Conservation (phyloP, 1,140 invertebrate species). For the Charaxes varanes region DNA sequence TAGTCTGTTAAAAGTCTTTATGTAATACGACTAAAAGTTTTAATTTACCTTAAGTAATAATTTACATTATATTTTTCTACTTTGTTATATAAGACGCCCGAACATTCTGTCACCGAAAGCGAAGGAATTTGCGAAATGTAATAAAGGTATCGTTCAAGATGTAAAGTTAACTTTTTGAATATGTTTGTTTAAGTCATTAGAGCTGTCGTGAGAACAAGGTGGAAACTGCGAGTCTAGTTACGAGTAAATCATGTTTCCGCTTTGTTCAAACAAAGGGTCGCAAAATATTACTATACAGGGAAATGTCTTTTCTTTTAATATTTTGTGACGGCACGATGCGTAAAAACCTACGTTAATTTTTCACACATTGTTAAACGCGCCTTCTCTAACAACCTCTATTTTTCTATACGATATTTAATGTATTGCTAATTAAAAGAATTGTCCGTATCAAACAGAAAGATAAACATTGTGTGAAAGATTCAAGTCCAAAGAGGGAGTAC, state of each 20-base stretch:
- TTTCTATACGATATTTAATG: background rate
- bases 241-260: slow-evolving; percentile 25
- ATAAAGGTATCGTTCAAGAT: slow-evolving; percentile 4
- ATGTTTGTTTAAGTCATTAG: slow-evolving; percentile 44
- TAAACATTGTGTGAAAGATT: slow-evolving; percentile 45
- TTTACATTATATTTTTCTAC: too few relatives aligned
- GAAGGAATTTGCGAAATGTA: too few relatives aligned
- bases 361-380: slow-evolving; percentile 26
- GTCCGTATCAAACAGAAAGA: slow-evolving; percentile 2
- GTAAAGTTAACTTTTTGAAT: slow-evolving; percentile 1
- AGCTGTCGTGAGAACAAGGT: slow-evolving; percentile 34
- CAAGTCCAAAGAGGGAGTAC: slow-evolving; percentile 48
- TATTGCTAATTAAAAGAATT: background rate
- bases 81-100: too few relatives aligned
- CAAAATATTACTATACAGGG: slow-evolving; percentile 37
- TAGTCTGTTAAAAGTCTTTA: too few relatives aligned
- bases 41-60: too few relatives aligned
- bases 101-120: too few relatives aligned
- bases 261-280: slow-evolving; percentile 37
- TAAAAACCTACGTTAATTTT: slow-evolving; percentile 34
- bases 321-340: slow-evolving; percentile 47
- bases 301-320: slow-evolving; percentile 27
- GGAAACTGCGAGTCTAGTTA: too few relatives aligned
- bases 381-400: background rate
- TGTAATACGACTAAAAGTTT: too few relatives aligned